These are phyloP conservation scores for Orthosia cruda DNA, from an alignment of 2,888 invertebrate species.

Conservation along the genomic window DNA sequence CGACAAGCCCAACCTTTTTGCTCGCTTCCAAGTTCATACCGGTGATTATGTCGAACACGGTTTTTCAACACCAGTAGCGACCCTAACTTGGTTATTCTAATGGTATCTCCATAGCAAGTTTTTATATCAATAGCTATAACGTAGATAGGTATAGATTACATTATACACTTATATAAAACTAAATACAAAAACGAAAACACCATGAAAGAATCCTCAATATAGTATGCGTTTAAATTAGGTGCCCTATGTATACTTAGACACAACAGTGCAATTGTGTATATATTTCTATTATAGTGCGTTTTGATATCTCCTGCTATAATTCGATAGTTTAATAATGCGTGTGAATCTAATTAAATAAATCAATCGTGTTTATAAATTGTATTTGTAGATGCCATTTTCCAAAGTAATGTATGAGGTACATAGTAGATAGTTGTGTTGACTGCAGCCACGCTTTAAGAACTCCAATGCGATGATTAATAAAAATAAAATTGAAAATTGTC, in stretches of 20 bases:
- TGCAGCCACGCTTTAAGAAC: conserved; percentile 40
- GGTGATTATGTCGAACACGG: neutral
- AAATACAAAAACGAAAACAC: conserved; percentile 44
- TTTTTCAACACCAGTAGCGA: conserved; percentile 25
- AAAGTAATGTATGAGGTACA: conserved; percentile 55
- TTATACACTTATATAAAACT: conserved; percentile 17
- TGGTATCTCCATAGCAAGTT: conserved; percentile 19
- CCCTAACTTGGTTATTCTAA: conserved; percentile 13
- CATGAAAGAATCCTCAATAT: conserved; percentile 46
- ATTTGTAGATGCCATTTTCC: conserved; percentile 66
- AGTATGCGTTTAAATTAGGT: conserved; percentile 77
- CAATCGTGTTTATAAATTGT: conserved; percentile 73
- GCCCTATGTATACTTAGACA: conserved; percentile 81
- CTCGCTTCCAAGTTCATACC: neutral
- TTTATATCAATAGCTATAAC: conserved; percentile 23
- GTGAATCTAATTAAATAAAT: conserved; percentile 65
- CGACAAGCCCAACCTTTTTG: neutral
- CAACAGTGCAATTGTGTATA: conserved; percentile 84
- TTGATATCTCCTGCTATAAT: conserved; percentile 63
- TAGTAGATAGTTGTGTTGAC: conserved; percentile 43
- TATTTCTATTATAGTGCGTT: conserved; percentile 69
- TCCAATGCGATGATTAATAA: conserved; percentile 21
- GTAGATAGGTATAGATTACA: conserved; percentile 18
- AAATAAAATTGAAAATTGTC: conserved; percentile 16
- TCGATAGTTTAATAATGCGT: conserved; percentile 67